Percentiles rank a stretch among this genome's conserved stretches.
phyloP scores from a whole-genome alignment of 2,888 invertebrate genomes.

The Rhaphigaster nebulosa region DNA sequence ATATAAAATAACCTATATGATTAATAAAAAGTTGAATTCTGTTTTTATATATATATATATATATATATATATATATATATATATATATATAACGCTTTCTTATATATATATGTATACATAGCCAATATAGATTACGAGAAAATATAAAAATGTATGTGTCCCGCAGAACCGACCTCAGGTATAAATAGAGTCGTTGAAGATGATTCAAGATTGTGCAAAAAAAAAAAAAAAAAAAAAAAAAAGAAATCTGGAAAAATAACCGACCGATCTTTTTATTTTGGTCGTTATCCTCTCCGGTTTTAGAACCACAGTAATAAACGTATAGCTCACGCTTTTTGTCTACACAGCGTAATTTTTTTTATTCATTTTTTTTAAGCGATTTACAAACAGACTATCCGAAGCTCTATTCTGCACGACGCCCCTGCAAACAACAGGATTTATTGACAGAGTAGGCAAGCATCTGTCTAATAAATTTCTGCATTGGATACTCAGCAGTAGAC shows the following conservation, averaged over 20 bases:
- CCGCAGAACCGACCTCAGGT: not conserved
- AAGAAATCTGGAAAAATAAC: slow-evolving; percentile 2
- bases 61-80: too few species aligned
- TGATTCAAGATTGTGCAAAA: not conserved
- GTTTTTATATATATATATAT: too few species aligned
- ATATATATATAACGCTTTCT: too few species aligned
- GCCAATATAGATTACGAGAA: not conserved
- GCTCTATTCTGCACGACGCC: not conserved
- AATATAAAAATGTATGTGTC: not conserved
- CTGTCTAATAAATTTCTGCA: not conserved
- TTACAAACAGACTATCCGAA: not conserved
- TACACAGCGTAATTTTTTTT: not conserved
- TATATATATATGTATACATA: too few species aligned
- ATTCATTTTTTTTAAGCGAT: not conserved
- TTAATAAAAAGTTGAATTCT: too few species aligned
- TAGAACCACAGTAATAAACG: not conserved
- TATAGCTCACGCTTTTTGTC: not conserved
- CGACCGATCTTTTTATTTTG: not conserved
- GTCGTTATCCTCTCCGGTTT: not conserved
- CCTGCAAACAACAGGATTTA: not conserved
- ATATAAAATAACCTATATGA: too few species aligned
- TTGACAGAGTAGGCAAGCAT: not conserved
- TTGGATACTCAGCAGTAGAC: not conserved
- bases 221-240: not conserved
- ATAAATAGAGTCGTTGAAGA: not conserved